Conservation (phyloP, 2,113 vertebrate genomes). For the Lamprotornis superbus region DNA sequence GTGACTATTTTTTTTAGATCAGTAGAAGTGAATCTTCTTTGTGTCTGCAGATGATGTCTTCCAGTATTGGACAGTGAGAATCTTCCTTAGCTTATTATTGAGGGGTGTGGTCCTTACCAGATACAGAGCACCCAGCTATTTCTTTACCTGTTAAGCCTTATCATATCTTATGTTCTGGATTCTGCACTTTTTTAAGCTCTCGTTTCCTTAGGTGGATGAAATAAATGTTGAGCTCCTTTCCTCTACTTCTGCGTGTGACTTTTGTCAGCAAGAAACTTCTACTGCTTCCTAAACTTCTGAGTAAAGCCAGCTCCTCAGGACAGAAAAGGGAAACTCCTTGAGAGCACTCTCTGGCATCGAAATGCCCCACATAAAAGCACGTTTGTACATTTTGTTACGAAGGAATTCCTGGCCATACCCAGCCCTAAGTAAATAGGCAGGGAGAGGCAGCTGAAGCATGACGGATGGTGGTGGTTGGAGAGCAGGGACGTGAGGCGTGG, state of each 20-base stretch:
- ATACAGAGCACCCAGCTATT: neutral
- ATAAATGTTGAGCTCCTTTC: neutral
- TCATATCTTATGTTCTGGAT: neutral
- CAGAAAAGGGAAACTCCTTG: neutral
- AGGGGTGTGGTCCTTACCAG: neutral
- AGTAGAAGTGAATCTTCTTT: neutral
- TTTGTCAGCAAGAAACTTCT: neutral
- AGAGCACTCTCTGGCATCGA: neutral
- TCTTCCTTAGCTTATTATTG: neutral
- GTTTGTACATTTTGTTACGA: neutral
- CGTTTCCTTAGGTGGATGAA: neutral
- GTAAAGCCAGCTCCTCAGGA: neutral
- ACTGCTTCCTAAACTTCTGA: neutral
- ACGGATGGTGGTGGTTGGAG: neutral
- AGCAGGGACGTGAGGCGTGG: neutral
- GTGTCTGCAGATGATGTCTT: neutral
- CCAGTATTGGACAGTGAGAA: neutral
- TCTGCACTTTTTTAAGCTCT: neutral
- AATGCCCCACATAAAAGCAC: neutral
- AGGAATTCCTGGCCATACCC: neutral
- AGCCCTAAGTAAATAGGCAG: slow-evolving; percentile 24
- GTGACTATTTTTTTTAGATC: neutral
- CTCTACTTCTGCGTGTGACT: neutral
- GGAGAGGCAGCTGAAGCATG: neutral
- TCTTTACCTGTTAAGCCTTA: neutral